Evolutionary conservation across 1,140 invertebrate genomes (phyloP), one percentile per base, ranked within the genome.

Genomic region (Asobara japonica): DNA sequence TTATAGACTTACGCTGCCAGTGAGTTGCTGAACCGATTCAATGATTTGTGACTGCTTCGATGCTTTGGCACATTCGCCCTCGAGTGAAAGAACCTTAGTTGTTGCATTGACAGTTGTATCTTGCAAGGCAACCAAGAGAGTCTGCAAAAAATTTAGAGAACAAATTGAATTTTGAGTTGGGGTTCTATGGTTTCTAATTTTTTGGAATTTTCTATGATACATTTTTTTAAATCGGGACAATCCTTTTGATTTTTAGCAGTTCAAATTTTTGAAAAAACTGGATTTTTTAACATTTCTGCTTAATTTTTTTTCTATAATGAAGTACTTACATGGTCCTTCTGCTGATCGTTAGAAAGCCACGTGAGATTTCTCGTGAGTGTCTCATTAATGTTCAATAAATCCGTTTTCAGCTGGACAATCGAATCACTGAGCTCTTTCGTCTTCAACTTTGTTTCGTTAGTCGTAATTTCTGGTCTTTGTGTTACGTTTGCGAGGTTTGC

Each of bases 251-350:
- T n/a, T n/a, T n/a, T n/a, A n/a, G n/a, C n/a, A n/a, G n/a, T n/a
- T n/a, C n/a, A n/a, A n/a, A n/a, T n/a, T n/a, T n/a, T n/a, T n/a
- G n/a, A n/a, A n/a, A n/a, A n/a, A n/a, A n/a, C n/a, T n/a, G n/a
- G n/a, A n/a, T n/a, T n/a, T n/a, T n/a, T n/a, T n/a, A n/a, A n/a
- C n/a, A n/a, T n/a, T n/a, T n/a, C n/a, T n/a, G n/a, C n/a, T n/a
- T n/a, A n/a, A n/a, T n/a, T n/a, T n/a, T n/a, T n/a, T n/a, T n/a
- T n/a, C n/a, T n/a, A n/a, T n/a, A 30, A 61, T 61, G 11, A 36
- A 48, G 78, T 60, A 81, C 79, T 85, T 80, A 89, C 89, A 74
- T 88, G 84, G 80, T 89, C 86, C 74, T 86, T 85, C 3, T 76
- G 69, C 69, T 87, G 84, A 75, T 89, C 88, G 48, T 89, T 86